Conservation (phyloP, 1,140 invertebrate genomes). For the Phenacoccus solenopsis region DNA sequence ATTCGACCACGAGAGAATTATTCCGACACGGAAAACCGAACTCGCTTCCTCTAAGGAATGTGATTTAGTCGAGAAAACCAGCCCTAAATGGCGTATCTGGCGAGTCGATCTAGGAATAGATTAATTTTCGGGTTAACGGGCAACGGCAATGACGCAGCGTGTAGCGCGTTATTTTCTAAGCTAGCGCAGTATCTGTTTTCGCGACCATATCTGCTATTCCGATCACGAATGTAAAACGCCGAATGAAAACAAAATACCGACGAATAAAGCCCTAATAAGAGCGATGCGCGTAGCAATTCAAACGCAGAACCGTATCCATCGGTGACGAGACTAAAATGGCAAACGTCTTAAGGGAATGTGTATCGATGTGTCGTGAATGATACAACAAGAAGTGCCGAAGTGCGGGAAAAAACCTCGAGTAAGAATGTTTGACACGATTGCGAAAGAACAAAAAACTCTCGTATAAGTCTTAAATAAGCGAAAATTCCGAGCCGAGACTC, state of each 20-base stretch:
- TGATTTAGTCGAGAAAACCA: too few species aligned
- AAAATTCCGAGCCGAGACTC: too few species aligned
- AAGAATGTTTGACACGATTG: too few species aligned
- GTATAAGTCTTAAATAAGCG: too few species aligned
- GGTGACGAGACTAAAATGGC: not conserved
- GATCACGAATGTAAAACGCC: conserved; percentile 1
- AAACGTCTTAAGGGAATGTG: not conserved
- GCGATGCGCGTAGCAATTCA: not conserved
- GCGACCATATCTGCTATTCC: not conserved
- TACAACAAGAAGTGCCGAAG: not conserved
- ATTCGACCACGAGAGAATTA: not conserved
- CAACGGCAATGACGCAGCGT: not conserved
- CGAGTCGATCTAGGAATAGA: too few species aligned
- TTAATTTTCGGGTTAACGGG: not conserved
- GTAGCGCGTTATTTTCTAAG: too few species aligned
- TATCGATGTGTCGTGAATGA: not conserved
- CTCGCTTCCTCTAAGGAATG: not conserved
- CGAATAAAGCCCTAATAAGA: not conserved
- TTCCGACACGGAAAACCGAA: not conserved
- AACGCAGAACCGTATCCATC: not conserved
- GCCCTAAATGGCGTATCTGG: too few species aligned
- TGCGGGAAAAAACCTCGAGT: not conserved
- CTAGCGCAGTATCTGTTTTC: too few species aligned
- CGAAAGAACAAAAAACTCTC: too few species aligned
- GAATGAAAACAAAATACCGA: not conserved